phyloP scores from a whole-genome alignment of 2,113 vertebrate species.

The Sinocyclocheilus grahami region DNA sequence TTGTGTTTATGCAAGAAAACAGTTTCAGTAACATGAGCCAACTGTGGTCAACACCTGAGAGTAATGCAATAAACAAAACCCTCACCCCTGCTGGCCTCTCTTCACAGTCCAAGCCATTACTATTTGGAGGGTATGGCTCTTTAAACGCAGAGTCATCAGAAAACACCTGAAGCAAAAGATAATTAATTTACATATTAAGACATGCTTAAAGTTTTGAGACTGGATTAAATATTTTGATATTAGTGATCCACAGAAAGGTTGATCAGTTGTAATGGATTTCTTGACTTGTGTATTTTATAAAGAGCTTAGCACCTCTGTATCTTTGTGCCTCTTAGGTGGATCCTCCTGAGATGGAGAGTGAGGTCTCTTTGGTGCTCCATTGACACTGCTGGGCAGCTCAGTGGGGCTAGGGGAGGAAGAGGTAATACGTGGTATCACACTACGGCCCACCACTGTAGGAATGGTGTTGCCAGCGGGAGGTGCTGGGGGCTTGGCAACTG shows the following conservation, averaged over 20 bases:
- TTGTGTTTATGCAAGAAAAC: too few relatives aligned
- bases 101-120: constrained; percentile 65
- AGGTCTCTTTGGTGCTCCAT: constrained; percentile 75
- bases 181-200: not conserved
- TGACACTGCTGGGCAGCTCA: constrained; percentile 75
- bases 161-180: constrained; percentile 39
- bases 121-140: constrained; percentile 72
- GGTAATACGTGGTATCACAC: constrained; percentile 67
- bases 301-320: constrained; percentile 74
- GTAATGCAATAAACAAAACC: not conserved
- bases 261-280: not conserved
- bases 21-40: too few relatives aligned
- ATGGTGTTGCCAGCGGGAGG: constrained; percentile 70
- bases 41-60: too few relatives aligned
- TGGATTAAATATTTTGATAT: not conserved
- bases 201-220: not conserved
- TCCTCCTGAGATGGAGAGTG: constrained; percentile 78
- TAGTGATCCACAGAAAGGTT: not conserved
- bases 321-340: constrained; percentile 77
- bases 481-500: constrained; percentile 51
- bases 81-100: constrained; percentile 67
- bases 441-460: constrained; percentile 73
- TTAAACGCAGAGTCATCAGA: constrained; percentile 76
- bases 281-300: not conserved
- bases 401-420: constrained; percentile 69